Conservation (phyloP, 2,113 vertebrate species). For the Campylomormyrus tamandua region DNA sequence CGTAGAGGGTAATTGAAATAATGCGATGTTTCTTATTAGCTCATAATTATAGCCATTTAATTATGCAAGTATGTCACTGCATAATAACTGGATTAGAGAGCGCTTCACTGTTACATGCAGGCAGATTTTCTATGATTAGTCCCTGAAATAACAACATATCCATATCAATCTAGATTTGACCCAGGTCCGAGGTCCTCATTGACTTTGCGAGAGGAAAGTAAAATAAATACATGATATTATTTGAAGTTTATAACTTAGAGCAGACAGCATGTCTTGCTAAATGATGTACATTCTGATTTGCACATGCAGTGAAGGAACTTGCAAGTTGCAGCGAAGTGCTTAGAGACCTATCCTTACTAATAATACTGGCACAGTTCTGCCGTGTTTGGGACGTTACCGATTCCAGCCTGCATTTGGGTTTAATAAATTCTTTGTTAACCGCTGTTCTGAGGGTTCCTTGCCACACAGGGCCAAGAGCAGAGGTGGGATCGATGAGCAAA, state of each 20-base stretch:
- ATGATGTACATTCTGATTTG: neutral
- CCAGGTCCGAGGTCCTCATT: neutral
- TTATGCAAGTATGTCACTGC: slow-evolving; percentile 13
- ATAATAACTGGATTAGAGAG: neutral
- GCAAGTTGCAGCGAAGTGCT: neutral
- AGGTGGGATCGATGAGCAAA: neutral
- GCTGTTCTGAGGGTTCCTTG: neutral
- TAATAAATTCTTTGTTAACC: neutral
- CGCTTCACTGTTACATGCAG: neutral
- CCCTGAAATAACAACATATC: neutral
- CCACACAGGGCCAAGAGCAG: neutral
- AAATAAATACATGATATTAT: neutral
- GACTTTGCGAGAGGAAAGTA: neutral
- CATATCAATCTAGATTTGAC: neutral
- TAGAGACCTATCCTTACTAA: neutral
- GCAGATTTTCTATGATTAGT: neutral
- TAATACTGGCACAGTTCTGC: neutral
- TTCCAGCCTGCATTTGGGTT: no score
- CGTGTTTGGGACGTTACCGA: neutral
- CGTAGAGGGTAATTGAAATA: slow-evolving; percentile 18
- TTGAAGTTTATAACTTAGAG: neutral
- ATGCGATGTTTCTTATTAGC: slow-evolving; percentile 19
- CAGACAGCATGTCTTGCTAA: neutral
- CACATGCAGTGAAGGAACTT: neutral
- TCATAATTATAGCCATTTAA: slow-evolving; percentile 21